These are phyloP conservation scores for Nebria salina DNA, from an alignment of 2,888 invertebrate species.

Conservation along the genomic window DNA sequence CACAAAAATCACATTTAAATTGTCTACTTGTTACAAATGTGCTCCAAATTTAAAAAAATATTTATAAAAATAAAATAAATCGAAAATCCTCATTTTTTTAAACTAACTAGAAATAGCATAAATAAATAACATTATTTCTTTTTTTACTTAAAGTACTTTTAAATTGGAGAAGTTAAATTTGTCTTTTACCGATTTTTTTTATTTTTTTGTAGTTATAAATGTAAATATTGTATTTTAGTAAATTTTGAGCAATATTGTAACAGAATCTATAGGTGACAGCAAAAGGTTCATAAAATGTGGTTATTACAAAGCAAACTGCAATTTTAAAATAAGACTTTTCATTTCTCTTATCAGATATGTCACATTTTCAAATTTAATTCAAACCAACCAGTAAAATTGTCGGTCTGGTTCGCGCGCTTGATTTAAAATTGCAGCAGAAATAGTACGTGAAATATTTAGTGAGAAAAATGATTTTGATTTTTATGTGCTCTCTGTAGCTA, in stretches of 20 bases:
- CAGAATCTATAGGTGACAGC: constrained; percentile 30
- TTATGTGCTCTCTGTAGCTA: constrained; percentile 44
- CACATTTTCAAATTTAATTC: not conserved
- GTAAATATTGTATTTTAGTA: not conserved
- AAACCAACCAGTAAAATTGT: not conserved
- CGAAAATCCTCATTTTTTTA: too few relatives aligned
- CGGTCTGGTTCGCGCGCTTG: not conserved
- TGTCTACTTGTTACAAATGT: not conserved
- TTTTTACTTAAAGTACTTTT: too few relatives aligned
- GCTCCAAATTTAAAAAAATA: not conserved
- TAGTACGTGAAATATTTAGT: constrained; percentile 25
- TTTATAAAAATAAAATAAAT: not conserved
- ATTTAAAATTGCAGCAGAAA: constrained; percentile 42
- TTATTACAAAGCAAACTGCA: constrained; percentile 33
- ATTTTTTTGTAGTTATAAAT: not conserved
- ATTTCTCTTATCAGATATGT: constrained; percentile 13
- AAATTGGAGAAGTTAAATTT: too few relatives aligned
- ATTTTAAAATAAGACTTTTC: constrained; percentile 24
- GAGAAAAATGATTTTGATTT: constrained; percentile 43
- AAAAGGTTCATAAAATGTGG: constrained; percentile 30
- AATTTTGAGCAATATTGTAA: constrained; percentile 11
- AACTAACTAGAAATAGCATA: too few relatives aligned
- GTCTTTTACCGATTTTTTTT: too few relatives aligned
- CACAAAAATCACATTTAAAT: constrained; percentile 42
- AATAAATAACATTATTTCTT: too few relatives aligned